Conservation (phyloP, 2,113 vertebrate genomes). For the Spheniscus mendiculus region DNA sequence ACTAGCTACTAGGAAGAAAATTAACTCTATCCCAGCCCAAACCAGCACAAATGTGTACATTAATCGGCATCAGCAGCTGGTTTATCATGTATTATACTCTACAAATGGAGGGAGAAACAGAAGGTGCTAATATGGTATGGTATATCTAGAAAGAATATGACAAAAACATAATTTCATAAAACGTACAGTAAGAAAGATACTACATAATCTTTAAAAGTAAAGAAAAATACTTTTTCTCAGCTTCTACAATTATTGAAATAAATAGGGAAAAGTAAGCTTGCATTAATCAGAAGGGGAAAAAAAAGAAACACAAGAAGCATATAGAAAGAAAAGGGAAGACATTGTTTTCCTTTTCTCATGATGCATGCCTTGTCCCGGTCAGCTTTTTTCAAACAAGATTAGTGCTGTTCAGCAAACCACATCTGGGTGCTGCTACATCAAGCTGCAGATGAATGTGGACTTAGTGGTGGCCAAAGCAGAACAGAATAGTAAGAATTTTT, state of each 20-base stretch:
- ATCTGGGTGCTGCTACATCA: neutral
- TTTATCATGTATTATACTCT: neutral
- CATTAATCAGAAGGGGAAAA: neutral
- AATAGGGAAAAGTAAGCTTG: neutral
- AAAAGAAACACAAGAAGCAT: neutral
- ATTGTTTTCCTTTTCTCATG: neutral
- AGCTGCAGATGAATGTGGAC: neutral
- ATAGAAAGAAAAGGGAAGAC: neutral
- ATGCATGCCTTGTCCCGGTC: too few species aligned
- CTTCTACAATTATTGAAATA: neutral
- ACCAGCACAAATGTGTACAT: neutral
- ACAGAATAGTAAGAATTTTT: neutral
- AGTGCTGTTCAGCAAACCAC: neutral
- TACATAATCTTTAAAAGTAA: neutral
- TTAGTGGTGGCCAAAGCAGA: neutral
- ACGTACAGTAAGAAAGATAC: neutral
- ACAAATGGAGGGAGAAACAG: neutral
- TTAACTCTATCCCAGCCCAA: too few species aligned
- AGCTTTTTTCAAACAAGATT: too few species aligned
- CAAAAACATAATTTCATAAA: neutral
- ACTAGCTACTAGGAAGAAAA: too few species aligned
- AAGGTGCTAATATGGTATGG: neutral
- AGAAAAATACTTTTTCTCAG: neutral
- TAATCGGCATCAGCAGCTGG: neutral
- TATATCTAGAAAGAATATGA: neutral